Evolutionary conservation across 2,113 vertebrate species (phyloP), one percentile per base, ranked within the genome.

Genomic region (Mastomys coucha): DNA sequence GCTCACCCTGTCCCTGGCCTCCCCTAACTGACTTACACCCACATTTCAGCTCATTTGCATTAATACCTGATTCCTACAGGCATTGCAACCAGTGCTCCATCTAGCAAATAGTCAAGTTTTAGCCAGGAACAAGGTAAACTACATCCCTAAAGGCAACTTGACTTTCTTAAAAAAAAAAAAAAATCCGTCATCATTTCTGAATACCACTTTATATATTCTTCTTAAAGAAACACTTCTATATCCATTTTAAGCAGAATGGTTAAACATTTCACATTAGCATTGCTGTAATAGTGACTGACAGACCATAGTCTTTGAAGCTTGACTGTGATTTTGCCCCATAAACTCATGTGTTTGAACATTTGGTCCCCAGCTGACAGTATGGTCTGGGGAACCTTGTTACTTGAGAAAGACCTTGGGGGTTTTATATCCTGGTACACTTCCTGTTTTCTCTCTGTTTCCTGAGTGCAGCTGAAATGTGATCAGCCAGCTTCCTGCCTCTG

Each of bases 101-200:
- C 26, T n/a, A 17, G 8, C 1, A 49, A 91, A 69, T 6, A 14
- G 7, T 76, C 85, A 39, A 17, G 14, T 70, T 65, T 96, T n/a
- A 95, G 39, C 14, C 39, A 87, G 69, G 19, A 89, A 36, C 51
- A 91, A 56, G 4, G 19, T 77, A 89, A 96, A 81, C n/a, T 65
- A 58, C 75, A 39, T 20, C 4, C 49, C 19, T 75, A 88, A n/a
- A 63, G 22, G 65, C 58, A 89, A 85, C 16, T 22, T 77, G 82
- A 58, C 36, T 77, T 92, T 72, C 80, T 91, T 45, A 45, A 45
- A 45, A 45, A 45, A 45, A 45, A 45, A 39, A 65, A 88, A 91
- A 73, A 69, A 81, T 20, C 28, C n/a, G 72, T 78, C 85, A n/a
- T 51, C 26, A 9, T 45, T 91, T 93, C 73, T 70, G 42, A 42